Base-by-base conservation (phyloP, 1,140 invertebrate species). In the Meloidogyne exigua region DNA sequence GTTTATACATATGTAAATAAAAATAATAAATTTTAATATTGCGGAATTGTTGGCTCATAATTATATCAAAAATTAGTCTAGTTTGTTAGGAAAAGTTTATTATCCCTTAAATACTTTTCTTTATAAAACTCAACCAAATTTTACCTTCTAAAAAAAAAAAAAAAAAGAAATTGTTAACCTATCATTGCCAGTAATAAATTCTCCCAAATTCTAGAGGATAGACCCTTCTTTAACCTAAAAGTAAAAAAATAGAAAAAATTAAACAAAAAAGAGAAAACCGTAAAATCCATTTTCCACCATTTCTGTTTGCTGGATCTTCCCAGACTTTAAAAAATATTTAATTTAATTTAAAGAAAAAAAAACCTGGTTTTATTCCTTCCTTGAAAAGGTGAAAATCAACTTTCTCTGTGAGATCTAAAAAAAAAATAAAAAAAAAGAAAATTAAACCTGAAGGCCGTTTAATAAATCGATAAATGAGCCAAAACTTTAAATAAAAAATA, bases 381-480 rank as follows among this genome's bases (percentile, higher is more conserved):
- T 98, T 98, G 88, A 99, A 99, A 32, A 99, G 90, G 89, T 97
- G 95, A 88, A 97, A 93, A 89, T 98, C 95, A 85, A 93, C 93
- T 84, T 95, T 93, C 32, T 93, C 92, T 67, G 92, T 91, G 76
- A 98, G 90, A 83, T 98, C 89, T 80, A 86, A 75, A 81, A 32
- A 79, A 2, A 5, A 4, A 49, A 42, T n/a, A 7, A 74, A 62
- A 65, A 36, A 1, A 23, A 25, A 67, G 7, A 78, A n/a, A 4
- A 9, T 68, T 32, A 25, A 65, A 85, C 86, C 93, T 63, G 92
- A 92, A 42, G 95, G 93, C 82, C 95, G 91, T 76, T 93, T 91
- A 82, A 98, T 90, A 89, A 97, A 94, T 88, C 93, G 92, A 89
- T 98, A 98, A 72, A 94, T 90, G 57, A 92, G 91, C 96, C 96